Evolutionary conservation across 2,888 invertebrate genomes (phyloP).

Genomic region (Rotaria macrura): DNA sequence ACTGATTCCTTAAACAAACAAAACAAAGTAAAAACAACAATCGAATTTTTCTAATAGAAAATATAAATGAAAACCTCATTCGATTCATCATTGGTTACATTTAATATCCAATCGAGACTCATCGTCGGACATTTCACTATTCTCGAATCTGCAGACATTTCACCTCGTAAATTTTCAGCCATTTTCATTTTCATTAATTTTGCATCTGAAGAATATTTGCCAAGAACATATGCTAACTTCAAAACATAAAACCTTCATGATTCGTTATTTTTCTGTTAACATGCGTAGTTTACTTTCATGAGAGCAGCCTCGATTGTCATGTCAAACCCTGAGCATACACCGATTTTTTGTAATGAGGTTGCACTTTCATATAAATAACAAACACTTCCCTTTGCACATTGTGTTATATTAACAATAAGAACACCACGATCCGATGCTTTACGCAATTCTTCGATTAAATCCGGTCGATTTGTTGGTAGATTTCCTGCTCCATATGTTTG

Average conservation of each 20-base stretch:
- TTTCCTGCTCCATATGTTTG: constrained; percentile 89
- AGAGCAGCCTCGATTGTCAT: constrained; percentile 89
- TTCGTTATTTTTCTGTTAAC: background rate
- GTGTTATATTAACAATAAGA: constrained; percentile 79
- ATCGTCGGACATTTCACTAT: background rate
- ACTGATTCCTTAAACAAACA: background rate
- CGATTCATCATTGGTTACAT: background rate
- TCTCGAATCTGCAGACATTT: background rate
- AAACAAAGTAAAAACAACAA: background rate
- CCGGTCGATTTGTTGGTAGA: constrained; percentile 70
- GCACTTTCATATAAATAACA: constrained; percentile 72
- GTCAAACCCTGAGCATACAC: constrained; percentile 69
- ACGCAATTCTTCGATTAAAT: constrained; percentile 63
- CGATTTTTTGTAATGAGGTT: constrained; percentile 55
- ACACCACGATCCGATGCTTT: constrained; percentile 63
- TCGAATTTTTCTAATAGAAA: background rate
- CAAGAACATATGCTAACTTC: background rate
- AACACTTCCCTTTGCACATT: constrained; percentile 74
- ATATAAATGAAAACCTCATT: background rate
- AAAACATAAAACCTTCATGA: no score
- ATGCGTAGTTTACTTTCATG: constrained; percentile 47
- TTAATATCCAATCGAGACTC: background rate
- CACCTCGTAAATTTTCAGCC: background rate
- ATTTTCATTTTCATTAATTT: background rate
- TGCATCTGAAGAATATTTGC: background rate